Base-by-base conservation (phyloP, 2,113 vertebrate species). In the Chionodraco myersi region DNA sequence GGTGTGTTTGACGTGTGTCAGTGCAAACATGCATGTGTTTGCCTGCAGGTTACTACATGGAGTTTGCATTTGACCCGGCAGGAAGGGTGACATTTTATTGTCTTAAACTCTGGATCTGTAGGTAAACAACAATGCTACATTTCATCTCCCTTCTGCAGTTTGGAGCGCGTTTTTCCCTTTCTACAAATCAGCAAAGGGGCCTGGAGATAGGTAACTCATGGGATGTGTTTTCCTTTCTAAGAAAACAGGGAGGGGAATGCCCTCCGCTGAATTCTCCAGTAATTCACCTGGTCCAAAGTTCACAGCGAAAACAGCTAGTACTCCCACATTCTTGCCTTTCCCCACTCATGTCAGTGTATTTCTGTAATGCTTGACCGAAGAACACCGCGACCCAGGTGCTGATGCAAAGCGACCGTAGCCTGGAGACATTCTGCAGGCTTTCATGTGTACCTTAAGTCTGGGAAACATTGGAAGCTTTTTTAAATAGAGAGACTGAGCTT, bases 261-360 rank as follows among this genome's bases (percentile, higher is more conserved):
- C 23, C 72, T 71, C 9, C 34, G n/a, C 48, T 18, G 10, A 85
- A 87, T 86, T 84, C 78, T 77, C 53, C 53, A 58, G 65, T 87
- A 86, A 90, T 88, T 87, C 85, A 88, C 87, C 87, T 88, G 85
- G 54, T 87, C 41, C 81, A 89, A 80, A 88, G 79, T 92, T 89
- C 85, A 87, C 71, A 66, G 45, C 62, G 47, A 78, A 63, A 80
- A 58, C 12, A 10, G 57, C 63, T 3, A 26, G 56, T 34, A 12
- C 75, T 26, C 58, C 30, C 53, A 77, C 82, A 88, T 88, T 89
- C 82, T 84, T 65, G 23, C n/a, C 11, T 89, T 82, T 88, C 51
- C 51, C 72, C 65, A 14, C 70, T 80, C 76, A 78, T 79, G 69
- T 80, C 79, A 66, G 67, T 53, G 67, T 67, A 63, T 82, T 74